Base-by-base conservation (phyloP, 2,113 vertebrate species). In the Sapajus apella region DNA sequence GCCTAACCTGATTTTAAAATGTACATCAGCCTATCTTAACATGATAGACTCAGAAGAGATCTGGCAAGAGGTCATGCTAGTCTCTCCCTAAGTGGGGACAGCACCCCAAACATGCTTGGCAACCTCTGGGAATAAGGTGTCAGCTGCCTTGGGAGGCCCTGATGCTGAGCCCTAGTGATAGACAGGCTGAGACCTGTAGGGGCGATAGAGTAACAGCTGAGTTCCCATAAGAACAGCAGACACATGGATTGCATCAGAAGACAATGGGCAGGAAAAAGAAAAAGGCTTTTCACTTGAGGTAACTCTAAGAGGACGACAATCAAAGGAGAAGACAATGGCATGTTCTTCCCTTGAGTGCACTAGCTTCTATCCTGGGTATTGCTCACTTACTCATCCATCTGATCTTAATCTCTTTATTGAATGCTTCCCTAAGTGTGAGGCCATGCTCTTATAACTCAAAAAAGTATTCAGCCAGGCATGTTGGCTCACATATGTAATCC, bases 11-110 rank as follows among this genome's bases (percentile, higher is more conserved):
- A 20, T 80, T 6, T 73, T 25, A 45, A 25, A 68, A 35, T 12
- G 12, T n/a, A 6, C 50, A 2, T 13, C 5, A 32, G 12, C 9
- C 27, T 25, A 12, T 73, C 30, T 64, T 18, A 12, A 35, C 32
- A 25, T 4, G 30, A 52, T 1, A 21, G 18, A 23, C 47, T 50
- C 23, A 16, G 47, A 30, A 37, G 35, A 30, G 20, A 25, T 25
- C 76, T 72, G 2, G 0, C 0, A 1, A 56, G 20, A 56, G 20
- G 20, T 32, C 52, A 43, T 3, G 0, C 0, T 3, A 2, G 4
- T 72, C 66, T 87, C 50, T 55, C 86, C 40, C 52, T n/a, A 7
- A 55, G 2, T 4, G 16, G 18, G 17, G 37, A 47, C 61, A 8
- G 64, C 16, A 20, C 16, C 61, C 32, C 52, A 45, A 13, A 40